Conservation (phyloP, 2,888 invertebrate species). For the Anorthoa munda region DNA sequence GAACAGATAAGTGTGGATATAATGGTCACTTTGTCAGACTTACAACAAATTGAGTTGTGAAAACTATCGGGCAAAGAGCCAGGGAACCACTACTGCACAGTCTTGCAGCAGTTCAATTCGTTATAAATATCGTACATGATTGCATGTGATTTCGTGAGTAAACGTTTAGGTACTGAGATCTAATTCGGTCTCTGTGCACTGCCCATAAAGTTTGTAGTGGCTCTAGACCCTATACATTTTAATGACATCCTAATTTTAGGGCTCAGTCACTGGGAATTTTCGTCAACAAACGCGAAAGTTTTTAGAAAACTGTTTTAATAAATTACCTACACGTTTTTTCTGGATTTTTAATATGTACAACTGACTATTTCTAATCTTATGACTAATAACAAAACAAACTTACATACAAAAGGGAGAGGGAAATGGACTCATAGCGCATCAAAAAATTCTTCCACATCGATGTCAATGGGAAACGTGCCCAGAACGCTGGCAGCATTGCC, state of each 20-base stretch:
- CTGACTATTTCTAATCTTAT: too few relatives aligned
- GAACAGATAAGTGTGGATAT: conserved; percentile 26
- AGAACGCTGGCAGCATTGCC: too few relatives aligned
- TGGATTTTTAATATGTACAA: too few relatives aligned
- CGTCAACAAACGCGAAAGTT: not conserved
- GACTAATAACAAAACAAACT: too few relatives aligned
- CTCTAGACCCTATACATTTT: conserved; percentile 14
- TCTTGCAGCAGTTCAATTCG: conserved; percentile 68
- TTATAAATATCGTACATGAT: conserved; percentile 64
- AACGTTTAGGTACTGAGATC: conserved; percentile 47
- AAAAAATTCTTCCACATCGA: too few relatives aligned
- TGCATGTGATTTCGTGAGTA: conserved; percentile 50
- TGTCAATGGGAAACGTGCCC: too few relatives aligned
- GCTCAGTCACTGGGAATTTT: not conserved
- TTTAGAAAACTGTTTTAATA: not conserved
- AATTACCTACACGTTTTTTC: too few relatives aligned
- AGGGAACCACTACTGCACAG: conserved; percentile 59
- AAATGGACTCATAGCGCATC: too few relatives aligned
- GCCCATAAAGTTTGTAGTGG: conserved; percentile 25
- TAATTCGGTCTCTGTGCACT: conserved; percentile 49
- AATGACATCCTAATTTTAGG: not conserved
- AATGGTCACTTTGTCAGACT: conserved; percentile 44
- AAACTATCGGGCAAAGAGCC: conserved; percentile 74
- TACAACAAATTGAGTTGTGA: conserved; percentile 57
- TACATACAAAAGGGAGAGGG: too few relatives aligned